Conservation (phyloP, 2,113 vertebrate genomes). For the Tiliqua scincoides region DNA sequence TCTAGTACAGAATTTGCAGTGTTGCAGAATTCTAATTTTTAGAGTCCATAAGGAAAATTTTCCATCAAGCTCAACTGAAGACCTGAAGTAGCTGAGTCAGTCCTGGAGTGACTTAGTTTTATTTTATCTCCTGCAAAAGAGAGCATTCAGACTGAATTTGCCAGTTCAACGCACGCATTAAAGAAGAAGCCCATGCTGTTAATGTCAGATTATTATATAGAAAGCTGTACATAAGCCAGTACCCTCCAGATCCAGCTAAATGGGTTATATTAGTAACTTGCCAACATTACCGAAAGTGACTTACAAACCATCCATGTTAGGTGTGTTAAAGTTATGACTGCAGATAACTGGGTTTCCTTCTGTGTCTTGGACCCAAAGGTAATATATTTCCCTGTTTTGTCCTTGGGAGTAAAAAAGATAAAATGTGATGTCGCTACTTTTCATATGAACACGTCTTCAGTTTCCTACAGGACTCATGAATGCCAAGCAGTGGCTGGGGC, state of each 20-base stretch:
- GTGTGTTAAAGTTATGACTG: background rate
- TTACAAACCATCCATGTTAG: background rate
- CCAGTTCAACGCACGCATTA: background rate
- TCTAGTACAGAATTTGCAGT: background rate
- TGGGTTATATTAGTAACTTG: background rate
- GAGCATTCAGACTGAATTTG: background rate
- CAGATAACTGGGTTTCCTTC: background rate
- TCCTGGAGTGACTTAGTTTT: background rate
- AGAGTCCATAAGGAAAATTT: too few species aligned
- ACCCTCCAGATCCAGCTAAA: background rate
- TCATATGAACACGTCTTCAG: too few species aligned
- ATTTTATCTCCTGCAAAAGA: background rate
- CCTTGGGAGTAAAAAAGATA: background rate
- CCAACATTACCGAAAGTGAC: background rate
- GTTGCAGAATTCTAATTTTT: background rate
- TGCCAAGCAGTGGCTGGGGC: background rate
- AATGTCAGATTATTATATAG: background rate
- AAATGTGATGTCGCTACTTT: background rate
- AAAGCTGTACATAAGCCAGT: background rate
- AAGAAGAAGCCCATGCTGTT: background rate
- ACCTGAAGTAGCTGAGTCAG: background rate
- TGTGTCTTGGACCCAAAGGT: background rate
- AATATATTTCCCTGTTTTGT: background rate
- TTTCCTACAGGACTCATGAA: background rate
- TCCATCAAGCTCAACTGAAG: background rate